Evolutionary conservation across 2,113 vertebrate genomes (phyloP), one percentile per base, ranked within the genome.

Genomic region (Cromileptes altivelis): DNA sequence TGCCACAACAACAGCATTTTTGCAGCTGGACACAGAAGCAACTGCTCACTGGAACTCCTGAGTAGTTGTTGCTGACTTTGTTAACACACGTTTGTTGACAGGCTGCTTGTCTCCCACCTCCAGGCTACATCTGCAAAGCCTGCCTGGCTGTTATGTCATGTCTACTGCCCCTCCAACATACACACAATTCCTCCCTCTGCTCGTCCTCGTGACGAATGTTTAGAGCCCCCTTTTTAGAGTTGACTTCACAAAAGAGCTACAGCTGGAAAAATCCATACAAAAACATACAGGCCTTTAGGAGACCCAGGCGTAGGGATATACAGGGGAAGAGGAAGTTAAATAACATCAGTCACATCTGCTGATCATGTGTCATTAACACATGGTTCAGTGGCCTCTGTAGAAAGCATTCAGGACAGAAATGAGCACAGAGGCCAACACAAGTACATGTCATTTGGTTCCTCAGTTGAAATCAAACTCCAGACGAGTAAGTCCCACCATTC

Each of bases 81-180:
- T 73, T 55, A 19, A 40, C 53, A 60, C 64, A 61, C 30, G 23
- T 74, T 50, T 69, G 40, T 68, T 8, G 33, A 63, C 75, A 71
- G 64, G 62, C 70, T 74, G 58, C 81, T 58, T 79, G 27, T 58
- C 64, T 53, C 58, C 75, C 25, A 64, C 81, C 70, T 89, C 40
- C 42, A 63, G 86, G 70, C 82, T 53, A 27, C 64, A 67, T 75
- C 74, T 57, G 50, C 55, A 9, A 52, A 78, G 37, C 23, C 40
- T 64, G 76, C 45, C 27, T 64, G 42, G 57, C 55, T 42, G 58
- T 83, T 88, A 85, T 68, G 68, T 92, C 86, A 84, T 56, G 49
- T 78, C 18, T 78, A 57, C 70, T 58, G 57, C 21, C 50, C 33
- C 27, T 72, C 47, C 33, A 74, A 75, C 56, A 71, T 27, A 58